These are phyloP conservation scores for Loris lydekkerianus DNA, from an alignment of 2,797 vertebrate genomes.

Conservation along the genomic window DNA sequence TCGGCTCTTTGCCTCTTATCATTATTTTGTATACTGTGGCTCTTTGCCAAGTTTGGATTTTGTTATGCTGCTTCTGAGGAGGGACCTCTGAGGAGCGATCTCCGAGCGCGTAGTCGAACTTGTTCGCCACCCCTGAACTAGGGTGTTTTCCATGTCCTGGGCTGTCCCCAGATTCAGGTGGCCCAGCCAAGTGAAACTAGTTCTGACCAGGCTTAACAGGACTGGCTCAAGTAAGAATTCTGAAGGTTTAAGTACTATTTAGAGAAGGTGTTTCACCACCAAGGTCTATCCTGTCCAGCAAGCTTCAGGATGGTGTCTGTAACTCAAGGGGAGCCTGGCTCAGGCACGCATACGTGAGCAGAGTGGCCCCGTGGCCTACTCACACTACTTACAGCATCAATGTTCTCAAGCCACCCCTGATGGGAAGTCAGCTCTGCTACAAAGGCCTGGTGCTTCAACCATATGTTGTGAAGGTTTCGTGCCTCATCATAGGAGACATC, in stretches of 20 bases:
- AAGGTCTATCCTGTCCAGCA: not conserved
- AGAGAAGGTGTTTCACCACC: not conserved
- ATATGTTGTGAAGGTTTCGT: constrained; percentile 96
- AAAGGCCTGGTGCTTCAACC: constrained; percentile 98
- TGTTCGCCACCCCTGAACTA: not conserved
- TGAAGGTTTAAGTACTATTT: not conserved
- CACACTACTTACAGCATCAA: constrained; percentile 92
- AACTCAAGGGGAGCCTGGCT: not conserved
- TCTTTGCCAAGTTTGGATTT: too few relatives aligned
- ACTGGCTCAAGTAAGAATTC: not conserved
- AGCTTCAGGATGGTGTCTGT: not conserved
- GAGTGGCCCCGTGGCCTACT: not conserved
- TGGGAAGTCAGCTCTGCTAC: constrained; percentile 96
- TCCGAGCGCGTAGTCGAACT: too few relatives aligned
- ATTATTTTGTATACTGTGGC: too few relatives aligned
- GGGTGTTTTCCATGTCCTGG: not conserved
- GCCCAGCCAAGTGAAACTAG: not conserved
- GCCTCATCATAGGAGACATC: constrained; percentile 95
- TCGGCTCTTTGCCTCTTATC: too few relatives aligned
- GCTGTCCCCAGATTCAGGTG: not conserved
- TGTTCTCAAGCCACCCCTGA: constrained; percentile 94
- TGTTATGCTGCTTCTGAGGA: too few relatives aligned
- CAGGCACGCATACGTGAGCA: not conserved
- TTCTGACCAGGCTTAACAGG: not conserved
- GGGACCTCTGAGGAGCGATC: too few relatives aligned